Base-by-base conservation (phyloP, 2,113 vertebrate genomes). In the Melanostigma gelatinosum region DNA sequence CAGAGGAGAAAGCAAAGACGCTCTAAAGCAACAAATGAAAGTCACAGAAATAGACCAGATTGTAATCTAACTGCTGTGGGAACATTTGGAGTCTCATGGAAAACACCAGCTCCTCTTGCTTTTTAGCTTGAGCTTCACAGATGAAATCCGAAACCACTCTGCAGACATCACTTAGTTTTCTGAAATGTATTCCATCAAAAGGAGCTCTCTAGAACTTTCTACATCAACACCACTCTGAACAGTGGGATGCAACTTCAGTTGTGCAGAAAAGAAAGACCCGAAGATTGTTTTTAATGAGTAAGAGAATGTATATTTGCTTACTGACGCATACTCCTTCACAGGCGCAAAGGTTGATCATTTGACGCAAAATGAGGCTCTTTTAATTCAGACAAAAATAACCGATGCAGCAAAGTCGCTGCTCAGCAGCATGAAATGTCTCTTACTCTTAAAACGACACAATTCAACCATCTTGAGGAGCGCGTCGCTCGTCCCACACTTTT, bases 341-440 rank as follows among this genome's bases (percentile, higher is more conserved):
- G 27, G 42, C 16, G 15, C 48, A 70, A 52, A 73, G 73, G 50
- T 24, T 63, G 55, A 48, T 55, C 11, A 12, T 12, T 46, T 32
- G 0, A 8, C n/a, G 54, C 62, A 54, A 62, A 3, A 29, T 8
- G 18, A 29, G 7, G 16, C 34, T 55, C 62, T 62, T 75, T 83
- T 78, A 73, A 78, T 73, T 46, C 50, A 80, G 36, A 73, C n/a
- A 4, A 36, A 58, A 70, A 69, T 44, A 77, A 65, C 15, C 63
- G 63, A 61, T 11, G 50, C 60, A 4, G 57, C 24, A 24, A 8
- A 64, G 67, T 80, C 48, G 7, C 75, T 61, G 40, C 54, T 34
- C 79, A 15, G 75, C 52, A 8, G 70, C 1, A 1, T 4, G 18
- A 24, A 10, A 55, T 4, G 44, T 29, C 42, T 55, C 34, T 20